Evolutionary conservation across 2,113 vertebrate species (phyloP).

Genomic region (Anoura caudifer): DNA sequence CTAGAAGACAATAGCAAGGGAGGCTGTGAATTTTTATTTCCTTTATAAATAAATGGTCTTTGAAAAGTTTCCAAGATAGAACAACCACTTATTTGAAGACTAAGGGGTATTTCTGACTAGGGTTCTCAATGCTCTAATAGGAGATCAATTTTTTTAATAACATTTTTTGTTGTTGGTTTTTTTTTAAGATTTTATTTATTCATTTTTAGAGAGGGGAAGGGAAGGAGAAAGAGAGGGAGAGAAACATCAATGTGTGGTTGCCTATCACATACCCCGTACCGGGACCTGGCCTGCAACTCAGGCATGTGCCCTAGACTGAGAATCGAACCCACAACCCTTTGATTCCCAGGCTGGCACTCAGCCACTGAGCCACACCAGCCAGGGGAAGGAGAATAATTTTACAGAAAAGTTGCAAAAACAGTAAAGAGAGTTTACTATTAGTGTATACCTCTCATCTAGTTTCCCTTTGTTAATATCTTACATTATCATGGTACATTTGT

Average conservation of each 20-base stretch:
- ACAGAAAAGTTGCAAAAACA: neutral
- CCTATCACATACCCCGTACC: too few species aligned
- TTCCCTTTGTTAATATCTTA: constrained; percentile 4
- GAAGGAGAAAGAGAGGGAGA: too few species aligned
- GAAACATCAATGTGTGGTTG: too few species aligned
- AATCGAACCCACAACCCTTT: too few species aligned
- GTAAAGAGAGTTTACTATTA: neutral
- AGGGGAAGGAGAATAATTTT: neutral
- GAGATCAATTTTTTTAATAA: neutral
- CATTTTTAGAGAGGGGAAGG: too few species aligned
- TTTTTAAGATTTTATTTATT: too few species aligned
- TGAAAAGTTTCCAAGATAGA: neutral
- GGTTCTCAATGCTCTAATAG: neutral
- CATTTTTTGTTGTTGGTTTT: neutral
- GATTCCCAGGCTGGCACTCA: too few species aligned
- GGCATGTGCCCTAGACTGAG: too few species aligned
- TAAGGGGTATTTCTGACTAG: neutral
- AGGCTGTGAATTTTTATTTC: constrained; percentile 12
- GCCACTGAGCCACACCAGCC: too few species aligned
- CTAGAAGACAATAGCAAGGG: neutral
- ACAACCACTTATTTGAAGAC: neutral
- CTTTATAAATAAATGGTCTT: constrained; percentile 11
- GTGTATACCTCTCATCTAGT: neutral
- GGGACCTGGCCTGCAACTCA: too few species aligned
- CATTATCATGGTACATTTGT: neutral